Evolutionary conservation across 2,888 invertebrate genomes (phyloP), one percentile per base, ranked within the genome.

Genomic region (Morpho helenor): DNA sequence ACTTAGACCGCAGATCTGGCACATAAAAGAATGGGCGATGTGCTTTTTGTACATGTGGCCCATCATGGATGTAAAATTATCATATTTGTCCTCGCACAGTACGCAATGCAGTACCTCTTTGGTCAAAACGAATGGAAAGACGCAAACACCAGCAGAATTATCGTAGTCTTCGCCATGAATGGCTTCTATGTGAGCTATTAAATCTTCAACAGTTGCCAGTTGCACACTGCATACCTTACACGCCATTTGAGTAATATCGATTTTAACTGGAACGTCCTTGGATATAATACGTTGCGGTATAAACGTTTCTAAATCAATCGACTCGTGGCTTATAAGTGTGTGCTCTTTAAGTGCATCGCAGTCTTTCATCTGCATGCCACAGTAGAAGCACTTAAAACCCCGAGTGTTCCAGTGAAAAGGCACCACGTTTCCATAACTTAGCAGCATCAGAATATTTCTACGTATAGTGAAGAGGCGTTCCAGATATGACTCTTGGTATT

Each of bases 351-450:
- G 61, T 0, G 60, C 49, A 0, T 76, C 74, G 49, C 78, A 78
- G 57, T 86, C 80, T 57, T 67, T 74, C 72, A 83, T 77, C 0
- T 70, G 64, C 64, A 81, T 82, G 1, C 68, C 63, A 68, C 87
- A 87, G 70, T 79, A 87, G 70, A 87, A 84, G 62, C 87, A 86
- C 49, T 75, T 70, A 65, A 74, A 85, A 0, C 84, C 84, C 58
- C 74, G 77, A 0, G 84, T 83, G 51, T 76, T 79, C 85, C 87
- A 87, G 50, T 74, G 75, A 69, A 87, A 87, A 0, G 86, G 87
- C 0, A 77, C 56, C 7, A 81, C 75, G 56, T 74, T 78, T 7
- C 84, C 79, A 61, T 81, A 84, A 55, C 73, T 76, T 0, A 87
- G 80, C 43, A 86, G 65, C 49, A 66, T 65, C 53, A 72, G 64